Percentiles rank a stretch among this genome's conserved stretches.
Evolutionary conservation across 1,140 invertebrate genomes (phyloP).

Genomic region (Drosophila eugracilis): DNA sequence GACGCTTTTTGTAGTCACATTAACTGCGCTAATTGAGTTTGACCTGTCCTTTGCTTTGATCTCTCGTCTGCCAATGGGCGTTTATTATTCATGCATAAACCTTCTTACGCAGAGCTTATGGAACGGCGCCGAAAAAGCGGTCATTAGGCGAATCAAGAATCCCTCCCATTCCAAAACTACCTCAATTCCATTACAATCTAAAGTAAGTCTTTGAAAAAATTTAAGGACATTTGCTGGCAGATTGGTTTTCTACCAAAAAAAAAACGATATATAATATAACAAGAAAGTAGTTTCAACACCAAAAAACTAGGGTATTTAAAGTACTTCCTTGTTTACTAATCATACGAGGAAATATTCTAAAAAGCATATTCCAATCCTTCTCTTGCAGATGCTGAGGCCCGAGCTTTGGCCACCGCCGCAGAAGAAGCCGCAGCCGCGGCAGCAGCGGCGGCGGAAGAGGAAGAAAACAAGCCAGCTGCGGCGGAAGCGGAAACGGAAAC

Average conservation of each 20-base stretch:
- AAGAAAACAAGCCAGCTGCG: slow-evolving; percentile 30
- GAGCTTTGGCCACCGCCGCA: slow-evolving; percentile 67
- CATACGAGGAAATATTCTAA: background rate
- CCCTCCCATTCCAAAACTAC: slow-evolving; percentile 1
- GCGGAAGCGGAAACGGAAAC: slow-evolving; percentile 51
- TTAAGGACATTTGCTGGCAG: too few relatives aligned
- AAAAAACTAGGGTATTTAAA: too few relatives aligned
- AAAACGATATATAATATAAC: too few relatives aligned
- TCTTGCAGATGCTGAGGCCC: slow-evolving; percentile 66
- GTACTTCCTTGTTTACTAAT: too few relatives aligned
- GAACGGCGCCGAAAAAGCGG: slow-evolving; percentile 54
- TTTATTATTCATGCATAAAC: slow-evolving; percentile 38
- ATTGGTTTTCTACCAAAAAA: too few relatives aligned
- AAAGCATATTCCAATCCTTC: too few relatives aligned
- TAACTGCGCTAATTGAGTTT: slow-evolving; percentile 50
- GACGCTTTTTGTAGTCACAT: slow-evolving; percentile 36
- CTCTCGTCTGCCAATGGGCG: slow-evolving; percentile 7
- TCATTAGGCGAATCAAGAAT: slow-evolving; percentile 21
- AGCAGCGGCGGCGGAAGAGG: slow-evolving; percentile 27
- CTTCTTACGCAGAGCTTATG: slow-evolving; percentile 63
- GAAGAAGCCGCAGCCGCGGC: slow-evolving; percentile 58
- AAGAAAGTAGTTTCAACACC: too few relatives aligned
- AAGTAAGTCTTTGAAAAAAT: background rate
- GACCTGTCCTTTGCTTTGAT: slow-evolving; percentile 41
- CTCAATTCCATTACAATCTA: slow-evolving; percentile 8